Evolutionary conservation across 2,888 invertebrate species (phyloP).

Genomic region (Cheilosia scutellata): DNA sequence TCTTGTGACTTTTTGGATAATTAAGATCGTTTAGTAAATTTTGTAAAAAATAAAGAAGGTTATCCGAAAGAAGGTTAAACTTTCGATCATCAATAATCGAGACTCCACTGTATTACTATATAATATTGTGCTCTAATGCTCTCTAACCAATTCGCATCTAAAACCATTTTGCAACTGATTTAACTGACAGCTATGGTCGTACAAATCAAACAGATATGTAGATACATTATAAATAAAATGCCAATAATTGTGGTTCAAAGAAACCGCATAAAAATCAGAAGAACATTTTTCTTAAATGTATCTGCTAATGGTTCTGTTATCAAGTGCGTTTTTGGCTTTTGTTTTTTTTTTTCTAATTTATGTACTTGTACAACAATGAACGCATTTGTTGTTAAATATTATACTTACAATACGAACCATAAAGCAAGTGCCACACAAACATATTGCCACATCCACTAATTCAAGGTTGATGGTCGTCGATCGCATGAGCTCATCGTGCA

Average conservation of each 20-base stretch:
- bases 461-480: slow-evolving; percentile 71
- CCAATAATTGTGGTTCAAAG: neutral
- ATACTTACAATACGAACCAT: slow-evolving; percentile 38
- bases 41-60: too few relatives aligned
- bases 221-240: too few relatives aligned
- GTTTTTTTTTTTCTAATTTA: neutral
- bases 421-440: slow-evolving; percentile 54
- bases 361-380: slow-evolving; percentile 1
- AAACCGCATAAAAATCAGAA: neutral
- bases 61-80: too few relatives aligned
- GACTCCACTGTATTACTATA: too few relatives aligned
- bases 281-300: neutral
- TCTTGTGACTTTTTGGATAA: too few relatives aligned
- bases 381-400: slow-evolving; percentile 23
- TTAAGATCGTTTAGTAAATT: too few relatives aligned
- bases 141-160: too few relatives aligned
- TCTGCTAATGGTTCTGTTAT: slow-evolving; percentile 1
- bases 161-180: too few relatives aligned
- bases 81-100: too few relatives aligned
- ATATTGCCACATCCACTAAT: slow-evolving; percentile 60
- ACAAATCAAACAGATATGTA: too few relatives aligned
- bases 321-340: neutral
- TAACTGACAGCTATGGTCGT: too few relatives aligned
- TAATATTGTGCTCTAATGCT: too few relatives aligned
- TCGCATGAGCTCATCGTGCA: slow-evolving; percentile 71